phyloP scores from a whole-genome alignment of 1,140 invertebrate genomes.

The Neodiprion lecontei region DNA sequence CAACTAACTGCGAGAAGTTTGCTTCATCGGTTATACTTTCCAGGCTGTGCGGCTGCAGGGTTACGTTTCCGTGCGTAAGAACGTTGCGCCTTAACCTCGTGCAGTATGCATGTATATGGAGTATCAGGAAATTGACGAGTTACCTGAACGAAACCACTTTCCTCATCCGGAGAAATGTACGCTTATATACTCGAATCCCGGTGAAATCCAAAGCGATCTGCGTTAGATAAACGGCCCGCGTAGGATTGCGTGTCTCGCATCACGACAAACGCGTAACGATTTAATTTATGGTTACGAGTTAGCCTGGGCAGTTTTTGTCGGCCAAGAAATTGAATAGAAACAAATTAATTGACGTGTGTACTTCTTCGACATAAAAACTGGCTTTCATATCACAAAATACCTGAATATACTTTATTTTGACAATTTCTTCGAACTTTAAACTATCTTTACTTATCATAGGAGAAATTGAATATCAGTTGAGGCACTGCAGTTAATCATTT shows the following conservation, averaged over 20 bases:
- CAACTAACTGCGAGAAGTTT: background rate
- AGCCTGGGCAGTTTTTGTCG: background rate
- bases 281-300: background rate
- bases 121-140: background rate
- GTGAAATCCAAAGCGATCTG: background rate
- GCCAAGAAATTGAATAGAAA: background rate
- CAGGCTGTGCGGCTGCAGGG: background rate
- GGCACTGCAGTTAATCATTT: no score
- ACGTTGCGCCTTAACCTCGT: background rate
- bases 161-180: constrained; percentile 52
- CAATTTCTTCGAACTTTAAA: no score
- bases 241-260: background rate
- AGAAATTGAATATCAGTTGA: no score
- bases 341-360: background rate
- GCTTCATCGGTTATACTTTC: background rate
- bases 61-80: constrained; percentile 4
- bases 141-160: constrained; percentile 27
- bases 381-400: no score
- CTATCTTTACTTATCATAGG: no score
- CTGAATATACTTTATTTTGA: no score
- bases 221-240: background rate
- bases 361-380: background rate
- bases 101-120: background rate
- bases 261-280: background rate
- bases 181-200: background rate